Evolutionary conservation across 1,140 invertebrate genomes (phyloP).

Genomic region (Zaprionus taronus): DNA sequence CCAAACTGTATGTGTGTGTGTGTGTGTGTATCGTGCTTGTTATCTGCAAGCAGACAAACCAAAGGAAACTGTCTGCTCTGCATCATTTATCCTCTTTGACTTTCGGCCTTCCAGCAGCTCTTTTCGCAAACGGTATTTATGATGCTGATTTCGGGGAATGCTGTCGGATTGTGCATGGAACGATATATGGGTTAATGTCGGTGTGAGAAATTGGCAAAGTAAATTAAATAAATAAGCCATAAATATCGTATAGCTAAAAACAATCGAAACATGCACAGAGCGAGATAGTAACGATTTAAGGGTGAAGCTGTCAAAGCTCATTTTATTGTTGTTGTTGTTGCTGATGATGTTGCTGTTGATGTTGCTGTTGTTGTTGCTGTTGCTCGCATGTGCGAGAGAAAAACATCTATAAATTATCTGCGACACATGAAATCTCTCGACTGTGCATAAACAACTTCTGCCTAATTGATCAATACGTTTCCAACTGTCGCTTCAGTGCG

Average conservation of each 20-base stretch:
- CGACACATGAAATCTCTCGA: conserved; percentile 24
- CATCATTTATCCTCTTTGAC: conserved; percentile 10
- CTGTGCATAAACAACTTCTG: conserved; percentile 58
- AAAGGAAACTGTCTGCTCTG: not conserved
- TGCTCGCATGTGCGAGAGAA: not conserved
- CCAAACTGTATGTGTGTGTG: conserved; percentile 1
- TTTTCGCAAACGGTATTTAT: conserved; percentile 6
- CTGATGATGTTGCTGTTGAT: no score
- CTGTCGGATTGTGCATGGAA: not conserved
- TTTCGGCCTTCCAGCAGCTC: conserved; percentile 1
- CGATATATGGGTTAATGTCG: not conserved
- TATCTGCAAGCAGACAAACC: not conserved
- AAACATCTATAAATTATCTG: conserved; percentile 23
- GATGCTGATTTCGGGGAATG: conserved; percentile 5
- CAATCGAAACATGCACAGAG: not conserved
- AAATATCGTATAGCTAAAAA: not conserved
- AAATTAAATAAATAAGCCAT: conserved; percentile 18
- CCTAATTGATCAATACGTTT: conserved; percentile 79
- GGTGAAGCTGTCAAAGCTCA: not conserved
- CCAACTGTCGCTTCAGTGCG: conserved; percentile 41
- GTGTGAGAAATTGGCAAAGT: conserved; percentile 2
- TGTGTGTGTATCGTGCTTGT: conserved; percentile 1
- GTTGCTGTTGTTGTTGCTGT: conserved; percentile 6
- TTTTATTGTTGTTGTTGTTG: not conserved
- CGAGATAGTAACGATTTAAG: not conserved